These are phyloP conservation scores for Microvelia longipes DNA, from an alignment of 1,140 invertebrate genomes.

Conservation along the genomic window DNA sequence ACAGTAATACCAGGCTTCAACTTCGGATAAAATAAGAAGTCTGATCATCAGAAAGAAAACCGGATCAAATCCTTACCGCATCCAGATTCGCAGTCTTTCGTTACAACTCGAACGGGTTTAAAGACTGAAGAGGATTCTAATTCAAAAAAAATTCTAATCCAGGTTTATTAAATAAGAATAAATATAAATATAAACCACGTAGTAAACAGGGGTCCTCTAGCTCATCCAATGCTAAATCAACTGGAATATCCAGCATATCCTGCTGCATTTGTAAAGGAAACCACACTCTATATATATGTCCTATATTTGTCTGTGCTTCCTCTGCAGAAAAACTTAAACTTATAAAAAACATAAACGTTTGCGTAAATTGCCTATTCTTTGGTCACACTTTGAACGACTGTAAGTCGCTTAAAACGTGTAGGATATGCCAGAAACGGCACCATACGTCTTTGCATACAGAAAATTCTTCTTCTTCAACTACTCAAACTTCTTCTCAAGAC, in stretches of 20 bases:
- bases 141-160: neutral
- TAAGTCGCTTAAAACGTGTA: neutral
- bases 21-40: neutral
- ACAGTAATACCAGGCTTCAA: neutral
- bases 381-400: neutral
- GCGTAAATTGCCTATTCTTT: neutral
- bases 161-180: neutral
- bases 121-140: neutral
- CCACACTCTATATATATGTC: neutral
- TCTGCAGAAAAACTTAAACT: neutral
- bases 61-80: neutral
- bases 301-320: neutral
- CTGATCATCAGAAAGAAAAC: neutral
- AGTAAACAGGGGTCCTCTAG: neutral
- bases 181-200: neutral
- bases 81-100: neutral
- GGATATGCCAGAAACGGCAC: neutral
- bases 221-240: neutral
- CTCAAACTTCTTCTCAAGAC: neutral
- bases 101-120: neutral
- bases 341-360: neutral
- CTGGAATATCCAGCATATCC: neutral
- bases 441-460: neutral
- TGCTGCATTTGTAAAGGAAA: neutral
- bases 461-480: neutral